A percentile compares a stretch with the other conserved stretches of the same genome.
Conservation (phyloP, 2,113 vertebrate species). For the Otolemur garnettii region DNA sequence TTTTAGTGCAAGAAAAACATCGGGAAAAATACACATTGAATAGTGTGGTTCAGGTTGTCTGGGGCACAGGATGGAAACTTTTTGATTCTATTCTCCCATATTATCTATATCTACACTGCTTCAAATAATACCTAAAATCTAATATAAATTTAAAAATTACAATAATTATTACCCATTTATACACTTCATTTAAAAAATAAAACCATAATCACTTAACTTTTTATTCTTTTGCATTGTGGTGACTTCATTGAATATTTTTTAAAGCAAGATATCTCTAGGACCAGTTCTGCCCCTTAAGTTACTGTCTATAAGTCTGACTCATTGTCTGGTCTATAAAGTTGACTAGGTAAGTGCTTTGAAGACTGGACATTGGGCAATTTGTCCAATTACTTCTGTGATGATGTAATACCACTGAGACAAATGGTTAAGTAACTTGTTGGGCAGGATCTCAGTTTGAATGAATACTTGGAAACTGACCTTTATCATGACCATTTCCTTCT, state of each 20-base stretch:
- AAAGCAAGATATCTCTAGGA: not conserved
- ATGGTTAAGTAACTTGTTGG: not conserved
- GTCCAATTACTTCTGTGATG: conserved; percentile 13
- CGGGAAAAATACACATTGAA: not conserved
- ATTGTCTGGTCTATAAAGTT: not conserved
- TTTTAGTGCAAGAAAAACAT: not conserved
- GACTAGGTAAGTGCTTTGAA: not conserved
- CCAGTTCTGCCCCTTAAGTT: not conserved
- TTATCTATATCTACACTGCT: not conserved
- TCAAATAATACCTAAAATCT: not conserved
- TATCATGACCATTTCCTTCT: not conserved
- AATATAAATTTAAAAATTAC: not conserved
- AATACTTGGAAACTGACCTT: not conserved
- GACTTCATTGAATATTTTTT: not conserved
- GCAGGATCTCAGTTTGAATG: not conserved
- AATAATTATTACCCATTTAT: not conserved
- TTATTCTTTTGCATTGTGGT: not conserved
- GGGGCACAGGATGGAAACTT: not conserved
- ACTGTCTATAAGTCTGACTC: not conserved
- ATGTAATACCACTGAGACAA: conserved; percentile 4
- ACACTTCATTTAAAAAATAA: not conserved
- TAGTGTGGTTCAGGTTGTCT: not conserved
- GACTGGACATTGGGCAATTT: not conserved
- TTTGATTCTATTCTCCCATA: not conserved
- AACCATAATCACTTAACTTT: not conserved